Percentiles rank a stretch among this genome's conserved stretches.
phyloP scores from a whole-genome alignment of 2,888 invertebrate genomes.

The Heterodera filipjevi region DNA sequence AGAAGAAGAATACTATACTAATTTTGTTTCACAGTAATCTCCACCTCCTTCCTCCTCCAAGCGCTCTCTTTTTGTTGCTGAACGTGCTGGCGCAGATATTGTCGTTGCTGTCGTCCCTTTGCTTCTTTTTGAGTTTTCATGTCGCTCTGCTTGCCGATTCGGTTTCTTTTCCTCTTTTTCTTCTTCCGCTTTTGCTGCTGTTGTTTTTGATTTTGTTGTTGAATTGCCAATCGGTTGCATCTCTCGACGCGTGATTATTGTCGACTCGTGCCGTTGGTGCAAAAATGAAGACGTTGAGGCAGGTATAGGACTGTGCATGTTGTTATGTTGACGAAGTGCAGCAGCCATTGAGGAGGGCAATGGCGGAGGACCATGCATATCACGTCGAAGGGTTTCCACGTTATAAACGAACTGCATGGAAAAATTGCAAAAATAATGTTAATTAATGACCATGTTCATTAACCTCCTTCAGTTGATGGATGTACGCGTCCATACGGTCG shows the following conservation, averaged over 20 bases:
- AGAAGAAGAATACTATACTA: too few relatives aligned
- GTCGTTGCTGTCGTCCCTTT: neutral
- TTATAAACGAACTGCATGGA: slow-evolving; percentile 12
- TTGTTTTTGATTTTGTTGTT: neutral
- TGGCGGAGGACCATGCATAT: slow-evolving; percentile 25
- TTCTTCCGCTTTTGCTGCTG: neutral
- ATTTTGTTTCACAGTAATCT: too few relatives aligned
- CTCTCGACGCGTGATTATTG: neutral
- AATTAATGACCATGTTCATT: neutral
- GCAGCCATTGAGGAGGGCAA: slow-evolving; percentile 8
- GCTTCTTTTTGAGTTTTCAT: neutral
- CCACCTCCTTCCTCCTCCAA: neutral
- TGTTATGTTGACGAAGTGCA: slow-evolving; percentile 14
- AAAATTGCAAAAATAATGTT: neutral
- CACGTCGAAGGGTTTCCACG: slow-evolving; percentile 23
- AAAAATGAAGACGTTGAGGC: neutral
- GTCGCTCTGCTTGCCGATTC: neutral
- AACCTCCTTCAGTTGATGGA: slow-evolving; percentile 30
- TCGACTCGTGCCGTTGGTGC: neutral
- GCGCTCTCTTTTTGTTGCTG: neutral
- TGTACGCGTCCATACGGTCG: slow-evolving; percentile 12
- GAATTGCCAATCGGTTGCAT: neutral
- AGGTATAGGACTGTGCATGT: neutral
- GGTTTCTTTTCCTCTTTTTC: neutral
- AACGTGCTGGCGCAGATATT: neutral